Evolutionary conservation across 64 coral and sea anemone genomes (phyloP).

Genomic region (Cladopsammia gracilis): DNA sequence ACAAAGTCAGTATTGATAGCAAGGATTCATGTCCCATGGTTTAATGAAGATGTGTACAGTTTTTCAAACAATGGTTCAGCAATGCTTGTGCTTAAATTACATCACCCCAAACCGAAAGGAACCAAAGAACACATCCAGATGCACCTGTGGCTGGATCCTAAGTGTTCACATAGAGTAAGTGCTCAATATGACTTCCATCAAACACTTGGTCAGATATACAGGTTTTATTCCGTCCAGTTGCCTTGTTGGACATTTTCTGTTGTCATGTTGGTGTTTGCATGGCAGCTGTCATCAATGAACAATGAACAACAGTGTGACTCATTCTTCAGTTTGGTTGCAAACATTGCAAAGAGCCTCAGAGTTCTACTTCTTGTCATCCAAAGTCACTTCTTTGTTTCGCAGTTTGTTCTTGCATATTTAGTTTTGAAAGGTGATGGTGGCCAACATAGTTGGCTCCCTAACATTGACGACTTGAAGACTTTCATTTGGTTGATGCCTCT

Average conservation of each 20-base stretch:
- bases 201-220: conserved; percentile 86
- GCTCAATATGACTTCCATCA: conserved; percentile 69
- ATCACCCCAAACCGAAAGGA: conserved; percentile 83
- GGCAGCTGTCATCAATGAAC: conserved; percentile 84
- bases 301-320: conserved; percentile 68
- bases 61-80: conserved; percentile 62
- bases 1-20: conserved; percentile 49
- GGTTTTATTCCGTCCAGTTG: conserved; percentile 84
- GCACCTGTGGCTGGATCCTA: conserved; percentile 79
- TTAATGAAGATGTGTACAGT: conserved; percentile 86
- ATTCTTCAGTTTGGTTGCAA: conserved; percentile 81
- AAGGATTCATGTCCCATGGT: conserved; percentile 94
- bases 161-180: conserved; percentile 86
- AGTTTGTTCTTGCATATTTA: conserved; percentile 87
- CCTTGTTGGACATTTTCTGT: conserved; percentile 84
- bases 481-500: conserved; percentile 92
- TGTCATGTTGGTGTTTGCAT: conserved; percentile 82
- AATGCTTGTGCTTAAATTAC: conserved; percentile 80
- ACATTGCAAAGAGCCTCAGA: conserved; percentile 75
- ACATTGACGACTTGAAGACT: conserved; percentile 84
- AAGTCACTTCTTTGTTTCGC: conserved; percentile 89
- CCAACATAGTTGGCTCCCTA: conserved; percentile 90
- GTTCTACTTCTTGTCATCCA: conserved; percentile 81
- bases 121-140: conserved; percentile 66
- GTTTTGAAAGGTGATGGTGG: conserved; percentile 69